Evolutionary conservation across 53 echinoderm and acorn worm species (phyloP).

Genomic region (Stichopus horrens): DNA sequence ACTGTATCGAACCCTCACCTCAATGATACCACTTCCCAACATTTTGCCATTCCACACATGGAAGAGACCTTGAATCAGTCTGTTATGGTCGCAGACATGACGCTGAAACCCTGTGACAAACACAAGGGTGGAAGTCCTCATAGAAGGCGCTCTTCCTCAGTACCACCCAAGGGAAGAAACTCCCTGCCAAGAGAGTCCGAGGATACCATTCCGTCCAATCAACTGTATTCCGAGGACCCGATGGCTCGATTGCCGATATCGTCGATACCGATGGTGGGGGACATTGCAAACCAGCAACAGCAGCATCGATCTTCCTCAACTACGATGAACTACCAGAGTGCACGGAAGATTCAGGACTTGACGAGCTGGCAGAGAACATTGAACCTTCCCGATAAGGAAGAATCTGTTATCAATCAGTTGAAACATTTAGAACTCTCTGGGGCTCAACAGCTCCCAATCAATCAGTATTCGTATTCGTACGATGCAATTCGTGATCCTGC

Average conservation of each 20-base stretch:
- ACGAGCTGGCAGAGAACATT: constrained; percentile 31
- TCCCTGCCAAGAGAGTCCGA: constrained; percentile 8
- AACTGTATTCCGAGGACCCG: neutral
- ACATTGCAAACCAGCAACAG: constrained; percentile 2
- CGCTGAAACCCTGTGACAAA: constrained; percentile 36
- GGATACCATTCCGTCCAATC: constrained; percentile 1
- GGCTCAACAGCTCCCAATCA: neutral
- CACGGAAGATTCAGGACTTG: constrained; percentile 26
- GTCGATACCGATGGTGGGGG: neutral
- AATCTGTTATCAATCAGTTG: neutral
- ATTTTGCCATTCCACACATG: constrained; percentile 33
- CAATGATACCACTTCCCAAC: neutral
- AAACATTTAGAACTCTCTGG: neutral
- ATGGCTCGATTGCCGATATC: neutral
- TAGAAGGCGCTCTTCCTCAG: constrained; percentile 23
- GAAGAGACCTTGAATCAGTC: constrained; percentile 57
- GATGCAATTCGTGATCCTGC: neutral
- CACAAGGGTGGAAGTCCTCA: neutral
- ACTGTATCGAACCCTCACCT: neutral
- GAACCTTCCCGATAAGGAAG: neutral
- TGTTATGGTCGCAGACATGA: constrained; percentile 36
- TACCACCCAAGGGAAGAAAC: constrained; percentile 13
- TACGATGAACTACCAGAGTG: neutral
- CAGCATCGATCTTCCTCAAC: neutral
- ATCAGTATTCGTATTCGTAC: constrained; percentile 1